These are phyloP conservation scores for Notarius quadriscutis DNA, from an alignment of 2,113 vertebrate genomes.

Conservation along the genomic window DNA sequence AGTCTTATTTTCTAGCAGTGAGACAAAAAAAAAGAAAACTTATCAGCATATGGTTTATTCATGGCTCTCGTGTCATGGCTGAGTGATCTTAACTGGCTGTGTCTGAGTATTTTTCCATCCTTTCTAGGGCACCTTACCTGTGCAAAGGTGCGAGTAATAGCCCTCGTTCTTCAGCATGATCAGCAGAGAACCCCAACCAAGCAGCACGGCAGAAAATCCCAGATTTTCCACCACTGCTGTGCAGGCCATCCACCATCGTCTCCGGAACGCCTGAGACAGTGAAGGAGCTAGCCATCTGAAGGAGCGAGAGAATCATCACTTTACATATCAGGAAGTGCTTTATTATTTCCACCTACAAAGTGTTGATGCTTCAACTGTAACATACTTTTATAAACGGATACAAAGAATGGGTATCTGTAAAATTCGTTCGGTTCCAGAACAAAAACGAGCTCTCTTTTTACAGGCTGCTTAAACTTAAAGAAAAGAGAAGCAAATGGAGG, in stretches of 20 bases:
- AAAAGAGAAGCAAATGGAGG: too few relatives aligned
- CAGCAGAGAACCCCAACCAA: constrained; percentile 88
- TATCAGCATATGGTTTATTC: constrained; percentile 34
- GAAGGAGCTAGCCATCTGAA: constrained; percentile 75
- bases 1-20: constrained; percentile 59
- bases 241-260: constrained; percentile 90
- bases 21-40: not conserved
- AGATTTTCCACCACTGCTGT: constrained; percentile 85
- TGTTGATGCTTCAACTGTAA: not conserved
- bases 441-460: not conserved
- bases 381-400: not conserved
- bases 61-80: constrained; percentile 8
- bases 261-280: constrained; percentile 74
- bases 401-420: not conserved
- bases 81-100: not conserved
- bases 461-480: too few relatives aligned
- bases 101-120: not conserved
- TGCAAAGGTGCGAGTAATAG: constrained; percentile 84
- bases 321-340: not conserved
- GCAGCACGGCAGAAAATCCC: constrained; percentile 84
- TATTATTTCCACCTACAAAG: not conserved
- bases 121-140: constrained; percentile 57
- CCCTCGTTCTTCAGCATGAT: constrained; percentile 88
- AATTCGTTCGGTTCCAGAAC: not conserved
- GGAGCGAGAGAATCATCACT: not conserved